Evolutionary conservation across 1,140 invertebrate genomes (phyloP), one percentile per base, ranked within the genome.

Genomic region (Brachionus paranguensis): DNA sequence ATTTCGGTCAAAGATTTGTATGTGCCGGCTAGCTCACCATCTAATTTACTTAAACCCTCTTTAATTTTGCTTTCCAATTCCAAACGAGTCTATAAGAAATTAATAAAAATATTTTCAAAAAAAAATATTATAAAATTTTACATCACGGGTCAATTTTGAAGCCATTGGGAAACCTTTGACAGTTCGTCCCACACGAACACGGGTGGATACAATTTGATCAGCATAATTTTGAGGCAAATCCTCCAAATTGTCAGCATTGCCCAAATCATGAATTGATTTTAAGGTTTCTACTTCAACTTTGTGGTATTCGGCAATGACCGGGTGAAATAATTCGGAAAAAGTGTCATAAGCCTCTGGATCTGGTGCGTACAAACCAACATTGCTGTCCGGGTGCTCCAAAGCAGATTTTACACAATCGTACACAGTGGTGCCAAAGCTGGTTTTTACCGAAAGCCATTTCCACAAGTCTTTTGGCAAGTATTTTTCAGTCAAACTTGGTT

Each of bases 301-400:
- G 84, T 88, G 87, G 74, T 87, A 87, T 70, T 87, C 87, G 60
- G 85, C 85, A 74, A 88, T 88, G 27, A 88, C 86, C 11, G 85
- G 85, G 60, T 88, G 85, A n/a, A 88, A 85, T 3, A 88, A n/a
- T 20, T 86, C 85, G 12, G 83, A 68, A 79, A 88, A 88, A 2
- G 76, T 81, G 24, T 85, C 85, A 84, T 88, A 88, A 43, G 85
- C 85, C 27, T 88, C 87, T 8, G 85, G 85, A 85, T 88, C 78
- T 45, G 68, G 45, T 24, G 83, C 83, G 47, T 84, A 84, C 7
- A 76, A 45, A 45, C 83, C 83, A 65, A 72, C 65, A 64, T 47
- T 65, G 20, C 33, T 43, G 24, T 84, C 83, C 53, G 83, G 68
- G 17, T 84, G 24, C 43, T 84, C 70, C n/a, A 84, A 60, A 29